phyloP scores from a whole-genome alignment of 2,113 vertebrate species.

The Esox niger region DNA sequence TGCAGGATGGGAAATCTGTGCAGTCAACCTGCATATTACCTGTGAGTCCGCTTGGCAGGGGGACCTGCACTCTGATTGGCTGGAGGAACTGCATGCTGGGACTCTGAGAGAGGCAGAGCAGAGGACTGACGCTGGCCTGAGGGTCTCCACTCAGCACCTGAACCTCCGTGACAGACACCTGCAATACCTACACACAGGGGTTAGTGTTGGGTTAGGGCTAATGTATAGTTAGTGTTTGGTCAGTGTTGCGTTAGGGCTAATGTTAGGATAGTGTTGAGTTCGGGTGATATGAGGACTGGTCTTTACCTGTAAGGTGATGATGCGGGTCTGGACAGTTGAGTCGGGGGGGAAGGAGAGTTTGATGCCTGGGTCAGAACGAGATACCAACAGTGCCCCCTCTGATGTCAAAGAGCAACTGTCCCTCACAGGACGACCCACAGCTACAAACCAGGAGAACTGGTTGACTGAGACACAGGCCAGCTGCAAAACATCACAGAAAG shows the following conservation, averaged over 20 bases:
- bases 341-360: slow-evolving; percentile 86
- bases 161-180: slow-evolving; percentile 70
- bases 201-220: no score
- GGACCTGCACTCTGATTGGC: slow-evolving; percentile 89
- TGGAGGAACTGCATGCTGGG: slow-evolving; percentile 77
- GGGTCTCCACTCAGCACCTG: slow-evolving; percentile 67
- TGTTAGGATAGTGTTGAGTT: no score
- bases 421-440: slow-evolving; percentile 79
- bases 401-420: slow-evolving; percentile 82
- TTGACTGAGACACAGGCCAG: slow-evolving; percentile 82
- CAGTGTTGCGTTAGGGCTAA: slow-evolving; percentile 47
- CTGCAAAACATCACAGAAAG: no score
- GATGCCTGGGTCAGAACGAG: slow-evolving; percentile 79
- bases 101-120: slow-evolving; percentile 86
- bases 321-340: slow-evolving; percentile 69
- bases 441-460: slow-evolving; percentile 96
- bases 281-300: no score
- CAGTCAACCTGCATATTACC: slow-evolving; percentile 72
- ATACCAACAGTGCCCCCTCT: slow-evolving; percentile 81
- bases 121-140: slow-evolving; percentile 74
- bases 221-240: no score
- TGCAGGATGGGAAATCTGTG: no score
- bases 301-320: slow-evolving; percentile 65
- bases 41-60: slow-evolving; percentile 83
- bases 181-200: slow-evolving; percentile 76